Evolutionary conservation across 2,888 invertebrate species (phyloP).

Genomic region (Agrilus biguttatus): DNA sequence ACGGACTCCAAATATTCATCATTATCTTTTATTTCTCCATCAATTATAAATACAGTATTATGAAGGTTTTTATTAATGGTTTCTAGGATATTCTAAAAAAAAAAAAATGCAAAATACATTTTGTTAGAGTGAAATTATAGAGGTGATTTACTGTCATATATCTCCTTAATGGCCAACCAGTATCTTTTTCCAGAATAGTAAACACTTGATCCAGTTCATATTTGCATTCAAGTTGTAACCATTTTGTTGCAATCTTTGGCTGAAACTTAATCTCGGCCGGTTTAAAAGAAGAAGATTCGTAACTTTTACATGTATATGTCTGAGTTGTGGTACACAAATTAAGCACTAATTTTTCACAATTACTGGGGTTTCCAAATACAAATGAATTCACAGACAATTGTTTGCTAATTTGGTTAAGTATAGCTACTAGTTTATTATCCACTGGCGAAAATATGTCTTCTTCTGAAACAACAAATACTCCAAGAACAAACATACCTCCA

Average conservation of each 20-base stretch:
- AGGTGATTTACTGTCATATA: conserved; percentile 45
- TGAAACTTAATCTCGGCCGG: conserved; percentile 68
- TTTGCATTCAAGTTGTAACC: conserved; percentile 63
- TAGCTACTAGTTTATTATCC: conserved; percentile 41
- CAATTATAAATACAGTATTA: conserved; percentile 55
- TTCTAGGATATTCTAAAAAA: conserved; percentile 43
- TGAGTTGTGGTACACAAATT: conserved; percentile 40
- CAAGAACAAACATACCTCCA: conserved; percentile 77
- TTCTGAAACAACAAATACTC: conserved; percentile 60
- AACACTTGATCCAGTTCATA: conserved; percentile 64
- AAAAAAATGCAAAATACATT: conserved; percentile 10
- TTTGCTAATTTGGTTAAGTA: conserved; percentile 42
- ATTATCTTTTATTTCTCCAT: conserved; percentile 52
- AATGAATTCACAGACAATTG: conserved; percentile 39
- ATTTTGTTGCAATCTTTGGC: conserved; percentile 46
- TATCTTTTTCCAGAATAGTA: conserved; percentile 47
- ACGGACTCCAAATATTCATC: conserved; percentile 49
- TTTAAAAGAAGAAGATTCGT: conserved; percentile 44
- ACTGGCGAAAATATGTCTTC: conserved; percentile 46
- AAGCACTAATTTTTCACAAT: conserved; percentile 50
- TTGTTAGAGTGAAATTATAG: no score
- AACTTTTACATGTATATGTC: conserved; percentile 46
- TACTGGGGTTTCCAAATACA: conserved; percentile 43
- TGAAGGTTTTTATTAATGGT: conserved; percentile 43
- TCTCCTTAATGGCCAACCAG: conserved; percentile 49